These are phyloP conservation scores for Chrysolophus pictus DNA, from an alignment of 2,797 vertebrate species.

Conservation along the genomic window DNA sequence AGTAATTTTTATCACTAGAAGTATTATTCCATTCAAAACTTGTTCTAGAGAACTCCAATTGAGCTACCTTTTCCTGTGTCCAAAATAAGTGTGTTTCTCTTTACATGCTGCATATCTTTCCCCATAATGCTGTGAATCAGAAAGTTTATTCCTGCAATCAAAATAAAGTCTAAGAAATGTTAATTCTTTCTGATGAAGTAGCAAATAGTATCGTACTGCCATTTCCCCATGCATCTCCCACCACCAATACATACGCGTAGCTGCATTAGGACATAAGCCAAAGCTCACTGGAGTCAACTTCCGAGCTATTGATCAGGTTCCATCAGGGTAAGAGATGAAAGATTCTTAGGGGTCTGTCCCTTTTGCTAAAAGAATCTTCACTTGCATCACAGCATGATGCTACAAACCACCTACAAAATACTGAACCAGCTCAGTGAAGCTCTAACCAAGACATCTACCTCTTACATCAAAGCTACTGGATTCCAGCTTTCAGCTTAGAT, in stretches of 20 bases:
- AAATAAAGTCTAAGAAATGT: neutral
- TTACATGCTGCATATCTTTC: neutral
- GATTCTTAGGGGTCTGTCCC: neutral
- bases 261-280: neutral
- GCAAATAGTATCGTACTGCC: neutral
- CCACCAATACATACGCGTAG: fast-evolving
- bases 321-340: neutral
- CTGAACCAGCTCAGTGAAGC: constrained; percentile 63
- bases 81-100: neutral
- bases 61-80: neutral
- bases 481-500: constrained; percentile 14
- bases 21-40: neutral
- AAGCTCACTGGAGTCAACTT: neutral
- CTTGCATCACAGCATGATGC: neutral
- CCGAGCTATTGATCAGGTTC: neutral
- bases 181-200: neutral
- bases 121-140: neutral
- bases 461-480: constrained; percentile 47
- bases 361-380: neutral
- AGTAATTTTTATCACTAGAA: constrained; percentile 3
- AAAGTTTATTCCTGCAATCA: neutral
- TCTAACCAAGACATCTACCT: constrained; percentile 76
- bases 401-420: constrained; percentile 24
- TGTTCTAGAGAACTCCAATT: neutral
- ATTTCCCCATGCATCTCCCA: neutral